These are phyloP conservation scores for Hylomyscus alleni DNA, from an alignment of 2,797 vertebrate species.

Conservation along the genomic window DNA sequence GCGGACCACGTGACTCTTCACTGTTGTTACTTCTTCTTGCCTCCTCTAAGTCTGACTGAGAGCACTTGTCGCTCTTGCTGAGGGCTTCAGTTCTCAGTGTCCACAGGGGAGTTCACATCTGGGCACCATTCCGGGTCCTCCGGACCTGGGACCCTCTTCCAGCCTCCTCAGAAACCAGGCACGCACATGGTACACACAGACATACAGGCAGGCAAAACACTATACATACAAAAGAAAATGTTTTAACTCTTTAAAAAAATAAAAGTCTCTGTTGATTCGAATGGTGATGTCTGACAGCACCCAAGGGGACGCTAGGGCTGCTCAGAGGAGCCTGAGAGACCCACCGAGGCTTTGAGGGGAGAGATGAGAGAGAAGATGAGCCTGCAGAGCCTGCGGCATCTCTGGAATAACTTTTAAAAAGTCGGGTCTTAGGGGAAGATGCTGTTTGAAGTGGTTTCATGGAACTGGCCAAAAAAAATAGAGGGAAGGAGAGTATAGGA, in stretches of 20 bases:
- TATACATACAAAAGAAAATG: background rate
- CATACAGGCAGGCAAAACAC: background rate
- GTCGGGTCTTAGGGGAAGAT: background rate
- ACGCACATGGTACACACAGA: accelerated
- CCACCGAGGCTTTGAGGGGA: background rate
- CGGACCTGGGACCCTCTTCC: background rate
- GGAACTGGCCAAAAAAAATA: background rate
- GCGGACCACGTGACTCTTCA: background rate
- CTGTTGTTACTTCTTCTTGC: background rate
- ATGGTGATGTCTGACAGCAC: background rate
- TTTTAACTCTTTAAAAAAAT: background rate
- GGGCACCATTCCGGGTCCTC: too few species aligned
- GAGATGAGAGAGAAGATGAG: background rate
- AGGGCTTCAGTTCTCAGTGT: background rate
- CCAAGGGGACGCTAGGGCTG: background rate
- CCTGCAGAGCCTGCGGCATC: background rate
- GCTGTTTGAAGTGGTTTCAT: background rate
- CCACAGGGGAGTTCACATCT: background rate
- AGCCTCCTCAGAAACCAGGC: background rate
- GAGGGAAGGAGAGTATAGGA: background rate
- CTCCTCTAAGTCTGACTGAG: background rate
- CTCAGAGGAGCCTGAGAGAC: background rate
- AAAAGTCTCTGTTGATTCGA: background rate
- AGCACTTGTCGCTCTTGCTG: background rate
- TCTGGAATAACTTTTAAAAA: background rate